Conservation (phyloP, 2,888 invertebrate species). For the Drosophila longiperda region DNA sequence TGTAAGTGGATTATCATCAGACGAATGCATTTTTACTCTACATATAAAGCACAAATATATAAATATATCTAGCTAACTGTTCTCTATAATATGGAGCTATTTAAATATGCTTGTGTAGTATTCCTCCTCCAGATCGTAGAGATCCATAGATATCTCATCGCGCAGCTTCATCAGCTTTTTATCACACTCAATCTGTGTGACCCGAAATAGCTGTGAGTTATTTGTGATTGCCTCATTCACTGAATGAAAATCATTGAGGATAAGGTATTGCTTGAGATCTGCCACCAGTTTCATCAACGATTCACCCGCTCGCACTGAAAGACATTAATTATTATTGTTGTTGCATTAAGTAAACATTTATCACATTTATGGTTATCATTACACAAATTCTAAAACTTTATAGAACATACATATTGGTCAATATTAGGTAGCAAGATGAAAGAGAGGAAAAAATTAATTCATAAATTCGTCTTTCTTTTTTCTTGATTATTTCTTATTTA, state of each 20-base stretch:
- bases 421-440: background rate
- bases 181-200: conserved; percentile 96
- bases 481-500: background rate
- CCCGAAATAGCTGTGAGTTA: conserved; percentile 94
- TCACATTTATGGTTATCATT: background rate
- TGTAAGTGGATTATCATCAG: background rate
- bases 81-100: conserved; percentile 49
- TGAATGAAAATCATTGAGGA: conserved; percentile 98
- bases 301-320: conserved; percentile 96
- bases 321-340: background rate
- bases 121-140: conserved; percentile 85
- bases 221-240: conserved; percentile 98
- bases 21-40: conserved; percentile 14
- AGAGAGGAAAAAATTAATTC: background rate
- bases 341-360: background rate
- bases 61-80: background rate
- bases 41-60: background rate
- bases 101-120: conserved; percentile 85
- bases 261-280: conserved; percentile 98
- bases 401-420: background rate
- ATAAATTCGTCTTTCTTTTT: background rate
- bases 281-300: conserved; percentile 98
- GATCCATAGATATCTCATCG: conserved; percentile 97
- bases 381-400: background rate
- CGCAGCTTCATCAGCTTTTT: conserved; percentile 95